Base-by-base conservation (phyloP, 2,797 vertebrate species). In the Coluber constrictor region DNA sequence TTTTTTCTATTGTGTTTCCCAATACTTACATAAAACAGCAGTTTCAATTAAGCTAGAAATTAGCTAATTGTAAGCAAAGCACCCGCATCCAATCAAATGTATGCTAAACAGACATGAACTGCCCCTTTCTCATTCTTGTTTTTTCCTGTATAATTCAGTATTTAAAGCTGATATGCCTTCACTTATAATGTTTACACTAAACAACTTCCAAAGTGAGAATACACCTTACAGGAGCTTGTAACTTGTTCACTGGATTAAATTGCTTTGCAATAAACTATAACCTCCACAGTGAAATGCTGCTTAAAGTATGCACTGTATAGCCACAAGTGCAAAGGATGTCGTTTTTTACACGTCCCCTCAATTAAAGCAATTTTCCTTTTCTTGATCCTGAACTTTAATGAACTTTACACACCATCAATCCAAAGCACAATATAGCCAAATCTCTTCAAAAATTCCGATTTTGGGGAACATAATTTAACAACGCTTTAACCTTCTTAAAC, bases 1-100 rank as follows among this genome's bases (percentile, higher is more conserved):
- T 25, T 27, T 88, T 3, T 0, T 29, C 5, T 1, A 70, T 1
- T 5, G 23, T 91, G 32, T 54, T 25, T 2, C 6, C 47, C 47
- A 51, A 51, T 51, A 51, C n/a, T 95, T 47, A 25, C 54, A 16
- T 0, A 0, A 20, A 79, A 86, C 13, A 37, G 61, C 0, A 0
- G 2, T 37, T 51, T 29, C 29, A 66, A 90, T n/a, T 51, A 89
- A 66, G 51, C 29, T 51, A 70, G 61, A 55, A 90, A 29, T 20
- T n/a, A 54, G 16, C 3, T 20, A n/a, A 37, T 89, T 89, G 32
- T 37, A 88, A 56, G 32, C 5, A 89, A 61, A 60, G 32, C 23
- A 25, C 20, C 87, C 1, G 5, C 47, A 27, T 27, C 47, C 47
- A 86, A 86, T 25, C 83, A 27, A 86, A 86, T 29, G 23, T 59